Base-by-base conservation (phyloP, 2,797 vertebrate species). In the Pipistrellus pygmaeus region DNA sequence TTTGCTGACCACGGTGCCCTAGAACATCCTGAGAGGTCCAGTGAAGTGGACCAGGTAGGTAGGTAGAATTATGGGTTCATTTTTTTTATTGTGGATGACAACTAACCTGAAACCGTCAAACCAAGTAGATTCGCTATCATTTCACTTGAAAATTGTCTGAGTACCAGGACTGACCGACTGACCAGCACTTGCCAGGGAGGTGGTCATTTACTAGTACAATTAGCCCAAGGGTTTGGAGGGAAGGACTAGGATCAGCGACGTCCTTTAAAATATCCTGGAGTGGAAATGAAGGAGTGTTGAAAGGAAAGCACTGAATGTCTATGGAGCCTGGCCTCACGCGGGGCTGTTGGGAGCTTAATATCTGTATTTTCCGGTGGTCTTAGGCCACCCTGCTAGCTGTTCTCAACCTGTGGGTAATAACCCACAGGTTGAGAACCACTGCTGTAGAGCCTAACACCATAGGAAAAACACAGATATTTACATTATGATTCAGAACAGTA, bases 231-330 rank as follows among this genome's bases (percentile, higher is more conserved):
- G 57, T 71, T 7, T 85, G 41, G 21, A 27, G 72, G 46, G 13
- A 32, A 85, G 25, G 1, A 0, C 8, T 38, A 27, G 17, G 41
- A 57, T 90, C 69, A 6, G 1, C 30, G 64, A 35, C 57, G 32
- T 81, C 77, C 64, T 87, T 81, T 66, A 7, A 60, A 62, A 90
- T 68, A 75, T 38, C 27, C 71, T 30, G 57, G n/a, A 64, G 86
- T 85, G 64, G 68, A 93, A 93, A 41, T 8, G 3, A 73, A 84
- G 20, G 14, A 23, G 32, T 35, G 2, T 60, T 69, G 20, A 30
- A 75, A 83, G 1, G 27, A 72, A 71, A 60, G 5, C 3, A 21
- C 9, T 62, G 6, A 44, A 8, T 4, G 15, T 51, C 60, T 15
- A 1, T 1, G 15, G 44, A 90, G 44, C 41, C 66, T 48, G 69